Conservation (phyloP, 2,113 vertebrate species). For the Cynoglossus semilaevis region DNA sequence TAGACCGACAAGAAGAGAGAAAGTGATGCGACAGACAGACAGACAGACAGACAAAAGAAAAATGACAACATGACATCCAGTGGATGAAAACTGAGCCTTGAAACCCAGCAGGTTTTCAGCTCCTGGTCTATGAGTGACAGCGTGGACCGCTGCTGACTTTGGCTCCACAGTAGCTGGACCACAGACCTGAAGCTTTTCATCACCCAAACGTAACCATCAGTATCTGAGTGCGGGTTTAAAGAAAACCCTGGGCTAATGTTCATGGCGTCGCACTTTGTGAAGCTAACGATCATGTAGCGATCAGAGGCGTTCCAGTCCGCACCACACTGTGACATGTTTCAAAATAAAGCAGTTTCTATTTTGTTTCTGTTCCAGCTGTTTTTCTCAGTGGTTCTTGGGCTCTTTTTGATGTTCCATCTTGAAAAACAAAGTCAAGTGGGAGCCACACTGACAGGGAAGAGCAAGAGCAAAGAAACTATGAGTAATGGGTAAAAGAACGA, state of each 20-base stretch:
- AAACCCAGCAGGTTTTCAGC: slow-evolving; percentile 34
- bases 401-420: slow-evolving; percentile 10
- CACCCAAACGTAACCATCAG: slow-evolving; percentile 37
- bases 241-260: background rate
- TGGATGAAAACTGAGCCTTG: slow-evolving; percentile 52
- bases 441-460: slow-evolving; percentile 24
- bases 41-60: slow-evolving; percentile 31
- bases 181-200: slow-evolving; percentile 51
- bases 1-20: background rate
- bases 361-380: background rate
- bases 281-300: too few relatives aligned
- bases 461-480: slow-evolving; percentile 46
- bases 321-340: too few relatives aligned
- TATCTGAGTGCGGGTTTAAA: slow-evolving; percentile 7
- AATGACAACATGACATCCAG: slow-evolving; percentile 38
- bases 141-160: slow-evolving; percentile 28
- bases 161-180: slow-evolving; percentile 47
- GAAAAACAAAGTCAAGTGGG: slow-evolving; percentile 7
- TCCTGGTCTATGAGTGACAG: slow-evolving; percentile 40
- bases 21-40: slow-evolving; percentile 33
- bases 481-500: slow-evolving; percentile 50
- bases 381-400: background rate
- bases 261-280: too few relatives aligned
- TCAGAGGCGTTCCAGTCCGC: too few relatives aligned
- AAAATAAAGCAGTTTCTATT: background rate